Conservation (phyloP, 2,888 invertebrate species). For the Patella pellucida region DNA sequence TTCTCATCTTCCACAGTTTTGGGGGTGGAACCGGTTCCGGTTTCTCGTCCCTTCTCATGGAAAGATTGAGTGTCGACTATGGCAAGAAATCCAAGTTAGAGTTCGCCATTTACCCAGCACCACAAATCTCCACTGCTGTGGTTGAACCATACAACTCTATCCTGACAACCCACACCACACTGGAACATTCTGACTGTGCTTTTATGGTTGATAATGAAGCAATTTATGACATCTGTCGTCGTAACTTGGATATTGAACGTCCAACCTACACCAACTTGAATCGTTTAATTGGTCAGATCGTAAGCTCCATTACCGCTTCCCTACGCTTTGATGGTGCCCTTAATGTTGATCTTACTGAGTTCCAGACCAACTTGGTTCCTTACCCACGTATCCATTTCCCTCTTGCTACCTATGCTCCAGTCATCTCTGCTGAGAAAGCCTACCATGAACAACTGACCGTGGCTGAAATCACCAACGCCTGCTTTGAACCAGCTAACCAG, state of each 20-base stretch:
- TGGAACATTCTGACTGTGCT: conserved; percentile 93
- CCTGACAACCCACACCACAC: conserved; percentile 92
- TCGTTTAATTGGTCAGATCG: conserved; percentile 91
- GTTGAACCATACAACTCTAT: conserved; percentile 98
- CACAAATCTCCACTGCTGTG: conserved; percentile 87
- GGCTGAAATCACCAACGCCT: conserved; percentile 64
- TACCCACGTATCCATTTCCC: conserved; percentile 83
- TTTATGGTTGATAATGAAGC: conserved; percentile 97
- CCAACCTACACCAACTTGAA: conserved; percentile 91
- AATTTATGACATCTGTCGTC: conserved; percentile 87
- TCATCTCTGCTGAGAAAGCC: conserved; percentile 94
- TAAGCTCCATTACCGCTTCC: conserved; percentile 69
- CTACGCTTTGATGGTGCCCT: conserved; percentile 73
- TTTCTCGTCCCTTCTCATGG: conserved; percentile 91
- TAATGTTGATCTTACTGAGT: conserved; percentile 73
- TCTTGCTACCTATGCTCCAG: conserved; percentile 86
- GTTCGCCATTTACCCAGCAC: conserved; percentile 90
- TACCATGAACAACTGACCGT: conserved; percentile 84
- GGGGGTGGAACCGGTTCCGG: conserved; percentile 71
- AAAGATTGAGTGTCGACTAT: conserved; percentile 85
- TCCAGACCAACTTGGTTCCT: conserved; percentile 70
- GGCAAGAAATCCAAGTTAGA: conserved; percentile 73
- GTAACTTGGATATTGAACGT: conserved; percentile 83
- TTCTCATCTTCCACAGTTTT: conserved; percentile 66
- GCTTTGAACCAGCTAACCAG: conserved; percentile 67